Percentiles rank a stretch among this genome's conserved stretches.
These are phyloP conservation scores for Crossaster papposus DNA, from an alignment of 53 echinoderm and acorn worm species.

Conservation along the genomic window DNA sequence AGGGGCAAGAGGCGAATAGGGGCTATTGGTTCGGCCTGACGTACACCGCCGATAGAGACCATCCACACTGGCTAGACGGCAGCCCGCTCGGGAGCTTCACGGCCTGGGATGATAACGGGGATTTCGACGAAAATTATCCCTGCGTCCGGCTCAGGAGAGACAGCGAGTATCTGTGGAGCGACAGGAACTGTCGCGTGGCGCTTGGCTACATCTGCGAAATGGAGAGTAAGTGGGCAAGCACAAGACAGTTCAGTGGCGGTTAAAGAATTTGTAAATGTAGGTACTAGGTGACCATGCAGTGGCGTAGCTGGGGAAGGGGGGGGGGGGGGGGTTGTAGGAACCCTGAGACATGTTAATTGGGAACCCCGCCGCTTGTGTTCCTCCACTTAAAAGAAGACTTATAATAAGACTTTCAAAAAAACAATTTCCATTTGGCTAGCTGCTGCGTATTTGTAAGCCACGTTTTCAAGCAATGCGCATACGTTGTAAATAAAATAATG, in stretches of 20 bases:
- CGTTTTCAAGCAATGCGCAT: neutral
- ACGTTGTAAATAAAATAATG: neutral
- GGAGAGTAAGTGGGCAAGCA: neutral
- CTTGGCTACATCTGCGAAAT: slow-evolving; percentile 17
- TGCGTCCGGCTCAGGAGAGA: neutral
- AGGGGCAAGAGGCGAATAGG: neutral
- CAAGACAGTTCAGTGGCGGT: neutral
- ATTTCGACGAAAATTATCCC: slow-evolving; percentile 23
- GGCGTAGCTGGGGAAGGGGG: too few relatives aligned
- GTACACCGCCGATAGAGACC: neutral
- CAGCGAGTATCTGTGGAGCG: slow-evolving; percentile 6
- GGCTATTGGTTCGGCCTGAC: slow-evolving; percentile 50
- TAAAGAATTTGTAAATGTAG: too few relatives aligned
- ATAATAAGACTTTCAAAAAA: neutral
- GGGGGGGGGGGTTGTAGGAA: too few relatives aligned
- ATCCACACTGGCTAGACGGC: slow-evolving; percentile 49
- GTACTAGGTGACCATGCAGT: too few relatives aligned
- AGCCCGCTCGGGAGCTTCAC: slow-evolving; percentile 26
- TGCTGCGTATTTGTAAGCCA: neutral
- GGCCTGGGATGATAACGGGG: slow-evolving; percentile 22
- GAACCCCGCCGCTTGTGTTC: too few relatives aligned
- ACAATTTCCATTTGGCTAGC: neutral
- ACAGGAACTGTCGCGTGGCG: neutral
- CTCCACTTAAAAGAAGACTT: neutral
- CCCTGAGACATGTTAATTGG: too few relatives aligned